Conservation (phyloP, 2,113 vertebrate genomes). For the Pseudois nayaur region DNA sequence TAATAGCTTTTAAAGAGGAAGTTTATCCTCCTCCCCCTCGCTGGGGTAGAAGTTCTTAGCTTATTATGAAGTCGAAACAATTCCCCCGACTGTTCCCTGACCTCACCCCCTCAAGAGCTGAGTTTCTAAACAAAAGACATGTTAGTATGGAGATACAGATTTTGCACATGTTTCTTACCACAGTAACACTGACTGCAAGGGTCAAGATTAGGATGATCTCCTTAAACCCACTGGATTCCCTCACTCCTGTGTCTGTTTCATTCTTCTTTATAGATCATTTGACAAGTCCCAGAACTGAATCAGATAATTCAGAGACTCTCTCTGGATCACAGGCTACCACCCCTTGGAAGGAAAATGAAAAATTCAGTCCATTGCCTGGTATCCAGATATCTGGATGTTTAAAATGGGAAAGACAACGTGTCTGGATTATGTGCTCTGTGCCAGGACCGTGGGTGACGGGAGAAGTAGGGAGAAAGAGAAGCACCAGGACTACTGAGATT, state of each 20-base stretch:
- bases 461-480: neutral
- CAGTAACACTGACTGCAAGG: neutral
- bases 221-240: slow-evolving; percentile 9
- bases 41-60: slow-evolving; percentile 25
- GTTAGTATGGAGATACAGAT: neutral
- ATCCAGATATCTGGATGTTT: slow-evolving; percentile 37
- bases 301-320: neutral
- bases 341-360: slow-evolving; percentile 25
- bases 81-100: slow-evolving; percentile 12
- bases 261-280: slow-evolving; percentile 2
- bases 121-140: slow-evolving; percentile 33
- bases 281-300: slow-evolving; percentile 31
- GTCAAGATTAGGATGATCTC: slow-evolving; percentile 11
- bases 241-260: slow-evolving; percentile 1
- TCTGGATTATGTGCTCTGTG: neutral
- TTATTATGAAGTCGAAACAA: slow-evolving; percentile 19
- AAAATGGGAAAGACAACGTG: neutral
- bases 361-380: neutral
- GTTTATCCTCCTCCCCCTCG: slow-evolving; percentile 30
- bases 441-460: neutral
- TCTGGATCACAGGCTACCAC: slow-evolving; percentile 6
- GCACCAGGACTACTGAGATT: neutral
- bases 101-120: slow-evolving; percentile 22
- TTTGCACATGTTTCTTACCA: slow-evolving; percentile 55
- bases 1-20: slow-evolving; percentile 54